Conservation (phyloP, 1,140 invertebrate genomes). For the Penaeus japonicus region DNA sequence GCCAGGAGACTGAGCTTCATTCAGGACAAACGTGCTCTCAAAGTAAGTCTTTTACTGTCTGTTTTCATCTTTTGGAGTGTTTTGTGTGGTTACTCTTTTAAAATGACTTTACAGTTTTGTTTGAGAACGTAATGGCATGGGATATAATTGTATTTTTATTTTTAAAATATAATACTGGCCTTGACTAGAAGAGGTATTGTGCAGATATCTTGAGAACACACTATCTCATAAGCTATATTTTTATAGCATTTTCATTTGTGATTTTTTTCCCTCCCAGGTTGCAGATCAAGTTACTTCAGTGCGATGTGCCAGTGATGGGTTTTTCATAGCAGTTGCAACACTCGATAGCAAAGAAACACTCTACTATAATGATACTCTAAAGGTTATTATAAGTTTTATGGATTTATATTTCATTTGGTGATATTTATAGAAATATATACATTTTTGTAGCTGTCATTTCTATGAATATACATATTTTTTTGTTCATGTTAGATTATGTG, state of each 20-base stretch:
- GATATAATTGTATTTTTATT: not conserved
- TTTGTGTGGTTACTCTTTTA: not conserved
- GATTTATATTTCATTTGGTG: too few species aligned
- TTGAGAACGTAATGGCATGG: not conserved
- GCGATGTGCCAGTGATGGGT: conserved; percentile 83
- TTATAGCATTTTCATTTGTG: not conserved
- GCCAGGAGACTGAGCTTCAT: conserved; percentile 49
- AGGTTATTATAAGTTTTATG: conserved; percentile 69
- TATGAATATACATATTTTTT: too few species aligned
- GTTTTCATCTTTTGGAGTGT: not conserved
- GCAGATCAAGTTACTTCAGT: conserved; percentile 65
- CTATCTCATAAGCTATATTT: not conserved
- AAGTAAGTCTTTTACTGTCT: conserved; percentile 6
- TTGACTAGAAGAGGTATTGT: not conserved
- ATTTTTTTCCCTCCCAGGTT: conserved; percentile 18
- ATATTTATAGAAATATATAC: not conserved
- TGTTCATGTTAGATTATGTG: too few species aligned
- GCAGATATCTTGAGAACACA: not conserved
- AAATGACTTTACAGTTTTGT: not conserved
- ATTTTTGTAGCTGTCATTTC: too few species aligned
- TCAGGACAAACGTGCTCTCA: conserved; percentile 48
- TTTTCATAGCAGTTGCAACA: conserved; percentile 87
- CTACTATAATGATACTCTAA: conserved; percentile 92
- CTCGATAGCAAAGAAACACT: conserved; percentile 95
- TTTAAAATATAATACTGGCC: not conserved